Base-by-base conservation (phyloP, 2,797 vertebrate genomes). In the Carapus acus region DNA sequence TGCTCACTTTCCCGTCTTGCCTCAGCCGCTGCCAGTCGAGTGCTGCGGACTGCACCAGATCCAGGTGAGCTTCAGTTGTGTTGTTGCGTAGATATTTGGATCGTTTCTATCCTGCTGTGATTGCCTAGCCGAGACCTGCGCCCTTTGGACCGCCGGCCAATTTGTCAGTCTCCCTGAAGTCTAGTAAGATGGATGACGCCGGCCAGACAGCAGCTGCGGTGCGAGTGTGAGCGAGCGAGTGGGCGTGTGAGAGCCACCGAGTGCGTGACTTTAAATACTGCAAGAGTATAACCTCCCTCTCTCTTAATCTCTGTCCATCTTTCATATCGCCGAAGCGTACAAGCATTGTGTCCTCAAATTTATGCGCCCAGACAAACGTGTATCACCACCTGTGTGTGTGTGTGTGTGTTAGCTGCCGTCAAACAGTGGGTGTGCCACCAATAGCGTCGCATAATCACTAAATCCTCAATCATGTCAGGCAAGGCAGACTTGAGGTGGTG, bases 151-250 rank as follows among this genome's bases (percentile, higher is more conserved):
- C 7, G 8, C 18, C 17, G 55, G 67, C 54, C 36, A 20, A 67
- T 67, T 59, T 58, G 65, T 79, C 72, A 65, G 24, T 54, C 45
- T 59, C 45, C 33, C 46, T 46, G 52, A 70, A 59, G 62, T 46
- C 56, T 8, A 29, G 33, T 50, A 73, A 73, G 74, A 79, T 69
- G 74, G 58, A 76, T 74, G 66, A 65, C 14, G 42, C 17, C 4
- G 38, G 41, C 49, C 58, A 65, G 67, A 71, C 59, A 22, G 65
- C 67, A 69, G 76, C 67, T 71, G 54, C 23, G 8, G 40, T 46
- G 46, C 20, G 49, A 51, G 65, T 56, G 58, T 46, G 60, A 57
- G 34, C 19, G 1, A 1, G 2, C 7, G 43, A 2, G 51, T 65
- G 63, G 48, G 69, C 23, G 73, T 58, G 45, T 47, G 62, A 37